A percentile compares a stretch with the other conserved stretches of the same genome.
Conservation (phyloP, 64 coral and sea anemone genomes). For the Pachyseris speciosa region DNA sequence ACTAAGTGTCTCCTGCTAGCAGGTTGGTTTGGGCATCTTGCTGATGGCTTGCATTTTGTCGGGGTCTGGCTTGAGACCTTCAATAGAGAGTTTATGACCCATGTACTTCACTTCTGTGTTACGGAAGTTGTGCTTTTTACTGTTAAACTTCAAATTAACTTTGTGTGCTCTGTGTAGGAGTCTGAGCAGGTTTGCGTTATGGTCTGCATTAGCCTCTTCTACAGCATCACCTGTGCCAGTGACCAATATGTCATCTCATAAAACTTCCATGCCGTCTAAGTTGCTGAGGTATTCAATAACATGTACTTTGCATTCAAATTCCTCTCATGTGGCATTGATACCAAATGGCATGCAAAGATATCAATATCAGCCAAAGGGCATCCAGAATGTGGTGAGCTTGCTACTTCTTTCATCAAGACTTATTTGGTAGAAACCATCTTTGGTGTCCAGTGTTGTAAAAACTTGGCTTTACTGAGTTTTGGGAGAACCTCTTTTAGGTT, state of each 20-base stretch:
- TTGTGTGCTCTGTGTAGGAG: slow-evolving; percentile 41
- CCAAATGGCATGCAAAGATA: slow-evolving; percentile 64
- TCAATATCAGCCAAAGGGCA: slow-evolving; percentile 35
- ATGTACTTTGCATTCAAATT: slow-evolving; percentile 51
- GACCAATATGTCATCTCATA: slow-evolving; percentile 45
- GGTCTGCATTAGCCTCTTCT: slow-evolving; percentile 42
- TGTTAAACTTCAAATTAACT: slow-evolving; percentile 66
- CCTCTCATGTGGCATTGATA: slow-evolving; percentile 45
- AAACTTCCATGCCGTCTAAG: slow-evolving; percentile 34
- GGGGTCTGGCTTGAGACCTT: slow-evolving; percentile 52
- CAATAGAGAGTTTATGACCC: slow-evolving; percentile 43
- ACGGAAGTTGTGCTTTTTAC: slow-evolving; percentile 47
- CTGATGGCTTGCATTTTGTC: slow-evolving; percentile 48
- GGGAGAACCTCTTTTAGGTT: slow-evolving; percentile 30
- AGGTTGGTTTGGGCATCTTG: slow-evolving; percentile 49
- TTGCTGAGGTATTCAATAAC: slow-evolving; percentile 17
- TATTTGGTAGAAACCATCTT: slow-evolving; percentile 62
- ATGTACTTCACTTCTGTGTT: slow-evolving; percentile 50
- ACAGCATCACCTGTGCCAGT: slow-evolving; percentile 41
- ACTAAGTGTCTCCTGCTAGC: slow-evolving; percentile 49
- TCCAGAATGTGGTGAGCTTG: slow-evolving; percentile 30
- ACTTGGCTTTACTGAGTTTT: slow-evolving; percentile 45
- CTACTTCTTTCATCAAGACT: slow-evolving; percentile 38
- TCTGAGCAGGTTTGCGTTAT: slow-evolving; percentile 38
- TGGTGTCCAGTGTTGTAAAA: slow-evolving; percentile 50